A percentile compares a stretch with the other conserved stretches of the same genome.
These are phyloP conservation scores for Coreius guichenoti DNA, from an alignment of 2,797 vertebrate species.

Conservation along the genomic window DNA sequence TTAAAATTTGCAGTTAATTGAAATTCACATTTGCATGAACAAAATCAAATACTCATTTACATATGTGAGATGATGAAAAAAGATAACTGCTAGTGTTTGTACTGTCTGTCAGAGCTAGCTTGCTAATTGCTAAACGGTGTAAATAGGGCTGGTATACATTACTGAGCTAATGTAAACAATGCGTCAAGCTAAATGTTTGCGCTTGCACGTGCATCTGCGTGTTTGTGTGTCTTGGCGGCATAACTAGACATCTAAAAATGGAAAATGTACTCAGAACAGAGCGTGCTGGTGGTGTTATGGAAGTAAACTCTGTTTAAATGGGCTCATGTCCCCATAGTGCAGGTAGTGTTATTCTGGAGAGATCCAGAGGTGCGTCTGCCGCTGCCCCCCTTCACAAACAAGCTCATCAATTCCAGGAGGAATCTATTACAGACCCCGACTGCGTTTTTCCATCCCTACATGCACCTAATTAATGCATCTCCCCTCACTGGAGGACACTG, in stretches of 20 bases:
- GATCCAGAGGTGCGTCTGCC: slow-evolving; percentile 54
- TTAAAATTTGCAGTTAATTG: slow-evolving; percentile 79
- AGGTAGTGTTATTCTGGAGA: slow-evolving; percentile 49
- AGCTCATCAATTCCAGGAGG: slow-evolving; percentile 75
- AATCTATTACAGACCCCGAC: slow-evolving; percentile 75
- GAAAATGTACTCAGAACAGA: slow-evolving; percentile 2
- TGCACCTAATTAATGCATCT: slow-evolving; percentile 82
- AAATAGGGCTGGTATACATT: slow-evolving; percentile 73
- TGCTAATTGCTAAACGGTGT: slow-evolving; percentile 80
- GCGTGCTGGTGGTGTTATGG: background rate
- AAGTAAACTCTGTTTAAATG: slow-evolving; percentile 50
- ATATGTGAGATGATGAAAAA: slow-evolving; percentile 83
- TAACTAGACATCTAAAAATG: slow-evolving; percentile 52
- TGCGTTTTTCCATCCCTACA: slow-evolving; percentile 74
- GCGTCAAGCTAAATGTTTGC: slow-evolving; percentile 67
- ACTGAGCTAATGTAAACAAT: slow-evolving; percentile 71
- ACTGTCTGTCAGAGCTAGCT: slow-evolving; percentile 75
- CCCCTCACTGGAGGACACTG: slow-evolving; percentile 73
- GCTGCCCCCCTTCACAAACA: slow-evolving; percentile 54
- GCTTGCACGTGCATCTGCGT: slow-evolving; percentile 47
- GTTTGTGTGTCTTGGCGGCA: slow-evolving; percentile 57
- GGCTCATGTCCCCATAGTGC: slow-evolving; percentile 32
- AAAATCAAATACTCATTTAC: slow-evolving; percentile 86
- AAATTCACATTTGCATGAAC: slow-evolving; percentile 86
- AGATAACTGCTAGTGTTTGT: slow-evolving; percentile 83